A percentile compares a stretch with the other conserved stretches of the same genome.
Evolutionary conservation across 2,797 vertebrate genomes (phyloP).

Genomic region (Tokudaia muenninki): DNA sequence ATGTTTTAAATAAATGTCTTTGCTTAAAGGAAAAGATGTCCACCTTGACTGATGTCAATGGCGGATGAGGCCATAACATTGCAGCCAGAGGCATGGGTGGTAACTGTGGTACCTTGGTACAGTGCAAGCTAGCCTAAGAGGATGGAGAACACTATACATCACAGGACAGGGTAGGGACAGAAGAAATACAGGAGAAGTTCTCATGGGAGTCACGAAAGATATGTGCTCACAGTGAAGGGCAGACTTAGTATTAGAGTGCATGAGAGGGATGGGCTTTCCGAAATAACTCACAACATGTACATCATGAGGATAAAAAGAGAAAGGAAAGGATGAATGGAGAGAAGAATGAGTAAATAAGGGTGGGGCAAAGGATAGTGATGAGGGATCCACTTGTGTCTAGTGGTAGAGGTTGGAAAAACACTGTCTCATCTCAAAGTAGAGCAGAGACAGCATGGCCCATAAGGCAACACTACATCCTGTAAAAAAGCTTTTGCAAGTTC

Average conservation of each 20-base stretch:
- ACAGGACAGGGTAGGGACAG: accelerated
- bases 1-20: neutral
- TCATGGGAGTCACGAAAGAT: neutral
- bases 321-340: neutral
- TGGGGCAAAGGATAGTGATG: neutral
- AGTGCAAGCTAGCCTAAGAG: neutral
- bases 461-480: neutral
- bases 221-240: neutral
- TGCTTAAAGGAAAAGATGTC: neutral
- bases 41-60: neutral
- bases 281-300: neutral
- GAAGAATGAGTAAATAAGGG: too few species aligned
- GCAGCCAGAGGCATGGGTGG: neutral
- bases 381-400: neutral
- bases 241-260: neutral
- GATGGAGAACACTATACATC: neutral
- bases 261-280: neutral
- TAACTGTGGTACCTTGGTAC: neutral
- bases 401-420: neutral
- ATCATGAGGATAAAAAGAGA: neutral
- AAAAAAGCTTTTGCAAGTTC: neutral
- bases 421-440: neutral
- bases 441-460: neutral
- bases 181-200: neutral
- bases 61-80: neutral